Evolutionary conservation across 2,888 invertebrate genomes (phyloP).

Genomic region (Acanthosepion lycidas): DNA sequence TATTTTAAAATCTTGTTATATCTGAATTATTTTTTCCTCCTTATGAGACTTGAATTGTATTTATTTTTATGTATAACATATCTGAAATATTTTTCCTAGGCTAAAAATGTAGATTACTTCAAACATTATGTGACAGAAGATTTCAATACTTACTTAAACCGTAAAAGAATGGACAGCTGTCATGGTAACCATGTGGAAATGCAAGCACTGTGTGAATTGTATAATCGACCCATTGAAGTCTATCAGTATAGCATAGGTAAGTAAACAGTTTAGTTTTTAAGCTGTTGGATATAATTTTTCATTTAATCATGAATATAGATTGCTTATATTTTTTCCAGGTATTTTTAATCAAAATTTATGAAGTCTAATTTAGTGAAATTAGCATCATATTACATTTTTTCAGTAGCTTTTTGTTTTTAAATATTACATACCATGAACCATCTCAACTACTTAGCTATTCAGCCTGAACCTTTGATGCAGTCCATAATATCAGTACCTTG

Average conservation of each 20-base stretch:
- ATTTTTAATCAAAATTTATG: no score
- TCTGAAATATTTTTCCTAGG: constrained; percentile 76
- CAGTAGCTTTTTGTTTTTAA: no score
- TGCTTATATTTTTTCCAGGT: no score
- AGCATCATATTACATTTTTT: no score
- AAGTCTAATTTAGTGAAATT: no score
- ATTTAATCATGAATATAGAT: no score
- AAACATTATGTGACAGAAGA: constrained; percentile 92
- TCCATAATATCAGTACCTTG: no score
- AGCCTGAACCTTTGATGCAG: no score
- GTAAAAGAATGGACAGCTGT: constrained; percentile 85
- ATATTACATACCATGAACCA: no score
- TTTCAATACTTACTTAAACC: constrained; percentile 86
- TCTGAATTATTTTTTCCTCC: not conserved
- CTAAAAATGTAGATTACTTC: constrained; percentile 89
- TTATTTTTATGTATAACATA: constrained; percentile 40
- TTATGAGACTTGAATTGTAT: not conserved
- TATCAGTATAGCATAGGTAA: constrained; percentile 85
- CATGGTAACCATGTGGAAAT: constrained; percentile 94
- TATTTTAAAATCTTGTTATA: no score
- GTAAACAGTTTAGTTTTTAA: constrained; percentile 48
- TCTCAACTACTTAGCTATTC: no score
- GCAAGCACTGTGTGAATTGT: constrained; percentile 91
- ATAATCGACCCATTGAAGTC: constrained; percentile 89
- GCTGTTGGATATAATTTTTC: no score